A percentile compares a stretch with the other conserved stretches of the same genome.
These are phyloP conservation scores for Sitta carolinensis DNA, from an alignment of 2,797 vertebrate species.

Conservation along the genomic window DNA sequence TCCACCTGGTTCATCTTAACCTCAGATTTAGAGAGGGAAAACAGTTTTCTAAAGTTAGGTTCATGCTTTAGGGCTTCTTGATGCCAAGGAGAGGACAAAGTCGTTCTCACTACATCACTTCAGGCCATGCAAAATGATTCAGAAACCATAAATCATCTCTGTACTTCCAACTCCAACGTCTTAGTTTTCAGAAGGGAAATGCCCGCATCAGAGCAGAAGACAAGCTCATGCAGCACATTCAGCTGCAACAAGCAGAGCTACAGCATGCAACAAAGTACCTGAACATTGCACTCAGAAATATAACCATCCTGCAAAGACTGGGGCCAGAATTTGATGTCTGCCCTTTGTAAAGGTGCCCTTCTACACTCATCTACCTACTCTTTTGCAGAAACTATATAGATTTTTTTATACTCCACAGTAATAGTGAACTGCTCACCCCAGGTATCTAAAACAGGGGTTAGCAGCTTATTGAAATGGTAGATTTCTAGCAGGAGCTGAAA, in stretches of 20 bases:
- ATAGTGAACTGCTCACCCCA: background rate
- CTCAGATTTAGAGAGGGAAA: background rate
- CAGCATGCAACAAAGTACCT: background rate
- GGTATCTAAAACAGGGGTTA: background rate
- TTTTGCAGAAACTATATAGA: background rate
- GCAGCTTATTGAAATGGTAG: background rate
- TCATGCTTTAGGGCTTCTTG: background rate
- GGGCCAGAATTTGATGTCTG: background rate
- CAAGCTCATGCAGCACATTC: background rate
- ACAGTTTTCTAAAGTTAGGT: background rate
- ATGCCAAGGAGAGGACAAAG: background rate
- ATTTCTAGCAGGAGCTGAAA: background rate
- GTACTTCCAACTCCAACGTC: background rate
- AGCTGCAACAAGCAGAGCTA: conserved; percentile 20
- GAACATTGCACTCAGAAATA: background rate
- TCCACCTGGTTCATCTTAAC: background rate
- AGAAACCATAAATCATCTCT: background rate
- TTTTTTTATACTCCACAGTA: background rate
- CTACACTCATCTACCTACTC: background rate
- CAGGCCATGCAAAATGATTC: background rate
- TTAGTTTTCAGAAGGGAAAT: background rate
- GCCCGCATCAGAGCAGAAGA: background rate
- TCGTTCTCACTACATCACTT: background rate
- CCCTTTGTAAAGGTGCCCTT: conserved; percentile 14
- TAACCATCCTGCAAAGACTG: background rate